Evolutionary conservation across 2,113 vertebrate genomes (phyloP), one percentile per base, ranked within the genome.

Genomic region (Microcebus lehilahytsara): DNA sequence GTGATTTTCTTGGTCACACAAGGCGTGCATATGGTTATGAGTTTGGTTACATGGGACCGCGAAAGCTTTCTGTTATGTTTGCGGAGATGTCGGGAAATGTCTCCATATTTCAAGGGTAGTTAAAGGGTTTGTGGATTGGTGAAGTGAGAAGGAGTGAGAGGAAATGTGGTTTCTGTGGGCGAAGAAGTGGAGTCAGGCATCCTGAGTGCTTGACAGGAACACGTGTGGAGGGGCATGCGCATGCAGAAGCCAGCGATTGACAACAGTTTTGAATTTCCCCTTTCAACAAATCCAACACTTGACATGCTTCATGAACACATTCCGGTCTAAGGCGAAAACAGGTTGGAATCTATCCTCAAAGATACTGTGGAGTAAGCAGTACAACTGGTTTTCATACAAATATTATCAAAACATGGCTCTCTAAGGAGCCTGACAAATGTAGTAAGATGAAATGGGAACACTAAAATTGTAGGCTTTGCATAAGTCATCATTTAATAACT

Each of bases 111-210:
- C 96, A 97, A 90, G 91, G 96, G 93, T 90, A 89, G 96, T 97
- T 97, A 97, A 95, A 96, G 97, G 96, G 77, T 96, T 98, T 98
- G 97, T 79, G 97, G 98, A 97, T 94, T 95, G 96, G 92, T 93
- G 96, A 97, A 98, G 95, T 96, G 97, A 98, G 95, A 96, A 96
- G 84, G 89, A 95, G 42, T 95, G 90, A 98, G 95, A 97, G 97
- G 98, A 97, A 97, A 90, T 96, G 98, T 97, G 98, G 97, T 97
- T 98, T 97, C 71, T 98, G 97, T 96, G 98, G 97, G 97, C 92
- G 67, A 85, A 98, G 96, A 96, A 85, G 96, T 97, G 97, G 98
- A 98, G 97, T 97, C 98, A 97, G 97, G 97, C 97, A 96, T 97
- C 96, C 96, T 97, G 97, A 98, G 96, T 96, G 92, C 96, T 92